Evolutionary conservation across 2,888 invertebrate genomes (phyloP).

Genomic region (Lysandra bellargus): DNA sequence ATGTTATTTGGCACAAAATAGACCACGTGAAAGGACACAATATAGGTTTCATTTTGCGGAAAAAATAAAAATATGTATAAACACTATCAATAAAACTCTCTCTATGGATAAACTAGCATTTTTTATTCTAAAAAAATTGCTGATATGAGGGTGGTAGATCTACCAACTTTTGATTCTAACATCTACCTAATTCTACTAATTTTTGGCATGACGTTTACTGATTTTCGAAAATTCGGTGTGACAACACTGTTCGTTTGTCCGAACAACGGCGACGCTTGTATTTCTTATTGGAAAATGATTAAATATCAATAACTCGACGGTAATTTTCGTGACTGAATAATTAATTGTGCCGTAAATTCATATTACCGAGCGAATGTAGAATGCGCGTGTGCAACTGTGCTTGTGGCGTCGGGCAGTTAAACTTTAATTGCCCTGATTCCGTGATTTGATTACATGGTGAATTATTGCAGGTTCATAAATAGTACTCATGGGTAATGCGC

Average conservation of each 20-base stretch:
- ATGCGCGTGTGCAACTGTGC: conserved; percentile 41
- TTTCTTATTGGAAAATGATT: conserved; percentile 52
- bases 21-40: too few species aligned
- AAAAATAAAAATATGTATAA: too few species aligned
- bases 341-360: not conserved
- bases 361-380: conserved; percentile 38
- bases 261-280: conserved; percentile 58
- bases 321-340: conserved; percentile 48
- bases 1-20: too few species aligned
- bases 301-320: conserved; percentile 60
- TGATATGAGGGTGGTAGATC: too few species aligned
- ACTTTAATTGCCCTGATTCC: conserved; percentile 68
- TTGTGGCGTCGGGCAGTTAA: conserved; percentile 51
- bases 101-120: too few species aligned
- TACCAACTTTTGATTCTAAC: too few species aligned
- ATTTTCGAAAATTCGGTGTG: too few species aligned
- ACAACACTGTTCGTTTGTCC: conserved; percentile 49
- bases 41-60: too few species aligned
- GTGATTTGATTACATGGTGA: conserved; percentile 57
- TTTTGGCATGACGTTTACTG: too few species aligned
- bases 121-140: too few species aligned
- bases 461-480: conserved; percentile 56
- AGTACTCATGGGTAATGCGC: conserved; percentile 63
- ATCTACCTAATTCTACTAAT: too few species aligned
- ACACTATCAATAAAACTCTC: too few species aligned